A percentile compares a stretch with the other conserved stretches of the same genome.
Conservation (phyloP, 2,888 invertebrate species). For the Dolichopus griseipennis region DNA sequence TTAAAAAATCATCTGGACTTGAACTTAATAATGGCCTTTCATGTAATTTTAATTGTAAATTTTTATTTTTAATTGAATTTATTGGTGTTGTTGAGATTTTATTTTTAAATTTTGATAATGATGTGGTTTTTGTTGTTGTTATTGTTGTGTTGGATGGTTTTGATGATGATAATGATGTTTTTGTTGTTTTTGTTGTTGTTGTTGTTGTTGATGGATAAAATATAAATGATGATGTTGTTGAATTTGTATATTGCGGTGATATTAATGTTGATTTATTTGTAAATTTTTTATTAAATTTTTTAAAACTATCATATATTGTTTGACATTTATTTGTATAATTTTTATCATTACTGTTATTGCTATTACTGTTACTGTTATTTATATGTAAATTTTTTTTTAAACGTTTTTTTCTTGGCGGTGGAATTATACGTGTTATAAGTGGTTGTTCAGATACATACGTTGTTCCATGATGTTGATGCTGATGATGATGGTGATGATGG, state of each 20-base stretch:
- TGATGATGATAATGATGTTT: no score
- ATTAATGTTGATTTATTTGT: background rate
- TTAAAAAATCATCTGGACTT: background rate
- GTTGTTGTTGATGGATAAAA: constrained; percentile 2
- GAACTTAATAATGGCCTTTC: background rate
- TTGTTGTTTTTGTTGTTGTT: background rate
- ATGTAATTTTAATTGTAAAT: background rate
- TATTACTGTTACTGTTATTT: constrained; percentile 15
- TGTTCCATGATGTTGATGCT: constrained; percentile 12
- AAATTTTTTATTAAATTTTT: background rate
- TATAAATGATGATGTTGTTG: constrained; percentile 8
- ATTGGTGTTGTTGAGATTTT: background rate
- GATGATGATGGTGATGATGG: constrained; percentile 13
- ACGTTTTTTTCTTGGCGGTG: constrained; percentile 39
- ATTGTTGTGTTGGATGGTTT: background rate
- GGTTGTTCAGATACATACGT: constrained; percentile 42
- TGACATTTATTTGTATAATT: background rate
- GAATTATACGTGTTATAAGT: constrained; percentile 28
- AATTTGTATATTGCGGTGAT: constrained; percentile 11
- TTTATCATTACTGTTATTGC: constrained; percentile 19
- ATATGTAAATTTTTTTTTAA: constrained; percentile 28
- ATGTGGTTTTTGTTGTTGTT: background rate
- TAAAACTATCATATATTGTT: constrained; percentile 7
- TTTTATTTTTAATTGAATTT: background rate
- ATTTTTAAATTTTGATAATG: background rate